Evolutionary conservation across 37 sponge, comb jelly and placozoan genomes (phyloP), one percentile per base, ranked within the genome.

Genomic region (Eunapius fragilis): DNA sequence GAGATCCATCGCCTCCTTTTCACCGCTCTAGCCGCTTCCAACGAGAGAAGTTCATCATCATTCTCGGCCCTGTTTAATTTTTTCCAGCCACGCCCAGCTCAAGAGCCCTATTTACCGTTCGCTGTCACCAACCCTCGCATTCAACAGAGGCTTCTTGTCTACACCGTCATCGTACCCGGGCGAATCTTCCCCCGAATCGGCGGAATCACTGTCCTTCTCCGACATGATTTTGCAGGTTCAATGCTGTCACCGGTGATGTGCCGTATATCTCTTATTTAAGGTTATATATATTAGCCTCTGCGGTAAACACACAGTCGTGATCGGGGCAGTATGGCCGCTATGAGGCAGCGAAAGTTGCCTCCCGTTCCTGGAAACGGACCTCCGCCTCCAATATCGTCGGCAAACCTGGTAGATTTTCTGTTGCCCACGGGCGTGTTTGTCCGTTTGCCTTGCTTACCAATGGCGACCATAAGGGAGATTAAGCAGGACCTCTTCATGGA

Each of bases 371-470:
- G 80, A n/a, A 3, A 28, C 30, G 80, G 34, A 14, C 73, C 85
- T 30, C 85, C 80, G 31, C 58, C 22, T 19, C 22, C 58, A 58
- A 0, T 2, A 19, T 17, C 58, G 58, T 4, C 45, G 31, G 37
- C 67, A 31, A 25, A 31, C 14, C 31, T 27, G 36, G 77, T 81
- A 69, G 96, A 97, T 79, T 87, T 94, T 76, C 80, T 94, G 24
- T 89, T 97, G 2, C 97, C 97, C 0, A 91, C 95, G 0, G 97
- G 97, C 0, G 45, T 97, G 80, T 80, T 95, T 32, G 71, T 97
- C 1, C 10, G 91, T 0, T 35, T 97, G 67, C 25, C 19, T 9
- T 35, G 69, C 50, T 30, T 17, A 22, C 41, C 74, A 0, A 26
- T 12, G 3, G 35, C 82, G 0, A 82, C 97, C 0, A 71, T 97